Percentiles rank a stretch among this genome's conserved stretches.
Evolutionary conservation across 2,113 vertebrate genomes (phyloP).

Genomic region (Coptodon bakossiorum): DNA sequence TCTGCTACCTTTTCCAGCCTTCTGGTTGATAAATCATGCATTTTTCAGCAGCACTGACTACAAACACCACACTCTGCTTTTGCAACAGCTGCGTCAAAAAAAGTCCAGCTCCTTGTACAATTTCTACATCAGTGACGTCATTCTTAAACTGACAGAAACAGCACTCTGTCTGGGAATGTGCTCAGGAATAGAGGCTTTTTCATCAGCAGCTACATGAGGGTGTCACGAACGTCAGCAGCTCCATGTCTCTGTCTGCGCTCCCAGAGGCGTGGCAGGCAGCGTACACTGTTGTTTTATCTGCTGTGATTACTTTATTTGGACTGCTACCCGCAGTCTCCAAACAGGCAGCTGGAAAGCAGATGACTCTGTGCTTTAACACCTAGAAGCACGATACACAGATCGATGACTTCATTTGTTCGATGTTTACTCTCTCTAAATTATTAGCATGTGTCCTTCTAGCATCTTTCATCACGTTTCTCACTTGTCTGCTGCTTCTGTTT

Average conservation of each 20-base stretch:
- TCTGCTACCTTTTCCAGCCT: neutral
- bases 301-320: slow-evolving; percentile 7
- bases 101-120: neutral
- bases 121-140: neutral
- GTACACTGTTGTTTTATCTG: neutral
- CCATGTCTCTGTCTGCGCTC: neutral
- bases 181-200: slow-evolving; percentile 18
- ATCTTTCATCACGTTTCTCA: neutral
- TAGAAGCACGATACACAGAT: neutral
- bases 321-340: neutral
- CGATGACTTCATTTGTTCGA: neutral
- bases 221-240: slow-evolving; percentile 35
- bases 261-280: neutral
- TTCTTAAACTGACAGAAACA: neutral
- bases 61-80: neutral
- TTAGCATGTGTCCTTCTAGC: neutral
- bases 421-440: neutral
- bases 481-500: neutral
- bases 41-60: neutral
- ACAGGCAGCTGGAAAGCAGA: neutral
- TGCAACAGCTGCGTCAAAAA: neutral
- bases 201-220: neutral
- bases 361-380: neutral
- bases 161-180: neutral
- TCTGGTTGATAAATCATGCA: neutral